Evolutionary conservation across 1,140 invertebrate genomes (phyloP).

Genomic region (Neodiprion pinetum): DNA sequence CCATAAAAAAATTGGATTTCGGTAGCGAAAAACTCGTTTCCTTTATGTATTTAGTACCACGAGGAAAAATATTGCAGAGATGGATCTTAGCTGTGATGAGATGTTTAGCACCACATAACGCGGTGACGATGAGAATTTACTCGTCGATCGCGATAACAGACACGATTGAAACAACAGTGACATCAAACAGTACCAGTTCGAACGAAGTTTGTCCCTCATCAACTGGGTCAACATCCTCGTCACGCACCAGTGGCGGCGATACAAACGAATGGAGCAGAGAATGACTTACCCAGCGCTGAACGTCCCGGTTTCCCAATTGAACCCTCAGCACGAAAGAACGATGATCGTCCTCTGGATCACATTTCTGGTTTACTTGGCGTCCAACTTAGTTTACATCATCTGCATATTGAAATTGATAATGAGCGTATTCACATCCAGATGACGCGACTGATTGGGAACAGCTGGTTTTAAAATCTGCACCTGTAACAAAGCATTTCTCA

Average conservation of each 20-base stretch:
- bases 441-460: too few relatives aligned
- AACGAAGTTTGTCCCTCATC: constrained; percentile 16
- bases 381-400: too few relatives aligned
- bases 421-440: too few relatives aligned
- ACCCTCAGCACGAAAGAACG: constrained; percentile 71
- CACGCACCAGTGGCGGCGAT: constrained; percentile 64
- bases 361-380: too few relatives aligned
- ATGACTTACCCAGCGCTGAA: constrained; percentile 76
- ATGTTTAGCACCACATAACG: constrained; percentile 75
- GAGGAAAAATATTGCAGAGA: neutral
- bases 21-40: neutral
- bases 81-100: constrained; percentile 68
- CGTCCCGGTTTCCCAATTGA: constrained; percentile 73
- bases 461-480: too few relatives aligned
- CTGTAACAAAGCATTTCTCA: too few relatives aligned
- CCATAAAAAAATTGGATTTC: neutral
- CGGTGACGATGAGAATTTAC: constrained; percentile 86
- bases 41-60: neutral
- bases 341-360: constrained; percentile 55
- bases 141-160: constrained; percentile 89
- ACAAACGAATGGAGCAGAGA: constrained; percentile 63
- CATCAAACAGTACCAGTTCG: constrained; percentile 34
- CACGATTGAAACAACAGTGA: constrained; percentile 68
- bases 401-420: too few relatives aligned
- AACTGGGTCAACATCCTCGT: constrained; percentile 58